phyloP scores from a whole-genome alignment of 2,797 vertebrate genomes.

The Acrossocheilus fasciatus region DNA sequence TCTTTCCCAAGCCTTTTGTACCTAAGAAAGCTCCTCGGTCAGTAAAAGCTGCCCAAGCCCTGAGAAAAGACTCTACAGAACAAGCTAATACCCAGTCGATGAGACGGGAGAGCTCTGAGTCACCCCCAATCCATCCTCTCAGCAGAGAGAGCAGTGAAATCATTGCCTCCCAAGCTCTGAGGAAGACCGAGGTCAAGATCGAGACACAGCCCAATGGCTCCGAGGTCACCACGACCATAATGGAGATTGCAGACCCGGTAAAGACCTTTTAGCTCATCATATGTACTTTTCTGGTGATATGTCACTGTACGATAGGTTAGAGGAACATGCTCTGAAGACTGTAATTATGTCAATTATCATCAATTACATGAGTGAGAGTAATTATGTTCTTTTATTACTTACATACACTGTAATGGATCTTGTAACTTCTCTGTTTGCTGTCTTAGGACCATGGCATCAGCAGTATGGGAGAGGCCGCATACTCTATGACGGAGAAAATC shows the following conservation, averaged over 20 bases:
- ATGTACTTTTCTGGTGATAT: conserved; percentile 3
- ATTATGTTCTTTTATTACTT: conserved; percentile 4
- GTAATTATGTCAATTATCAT: conserved; percentile 31
- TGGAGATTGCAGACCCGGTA: conserved; percentile 86
- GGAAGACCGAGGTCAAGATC: conserved; percentile 85
- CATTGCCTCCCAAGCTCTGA: conserved; percentile 70
- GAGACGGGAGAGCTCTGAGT: conserved; percentile 69
- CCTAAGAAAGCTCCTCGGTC: conserved; percentile 81
- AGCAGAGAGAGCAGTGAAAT: conserved; percentile 67
- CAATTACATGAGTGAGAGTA: conserved; percentile 3
- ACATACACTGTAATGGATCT: not conserved
- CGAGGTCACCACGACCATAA: conserved; percentile 81
- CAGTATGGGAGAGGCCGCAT: conserved; percentile 74
- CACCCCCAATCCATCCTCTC: conserved; percentile 48
- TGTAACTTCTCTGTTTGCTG: conserved; percentile 44
- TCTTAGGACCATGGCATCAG: conserved; percentile 77
- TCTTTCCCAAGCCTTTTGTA: conserved; percentile 74
- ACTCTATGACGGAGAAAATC: conserved; percentile 76
- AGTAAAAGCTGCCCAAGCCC: conserved; percentile 75
- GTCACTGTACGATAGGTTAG: conserved; percentile 23
- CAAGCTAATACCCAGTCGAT: conserved; percentile 61
- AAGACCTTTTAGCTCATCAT: conserved; percentile 20
- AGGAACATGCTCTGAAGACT: conserved; percentile 21
- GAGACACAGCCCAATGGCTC: conserved; percentile 83
- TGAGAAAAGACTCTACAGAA: conserved; percentile 73